These are phyloP conservation scores for Stenodera caucasica DNA, from an alignment of 2,888 invertebrate species.

Conservation along the genomic window DNA sequence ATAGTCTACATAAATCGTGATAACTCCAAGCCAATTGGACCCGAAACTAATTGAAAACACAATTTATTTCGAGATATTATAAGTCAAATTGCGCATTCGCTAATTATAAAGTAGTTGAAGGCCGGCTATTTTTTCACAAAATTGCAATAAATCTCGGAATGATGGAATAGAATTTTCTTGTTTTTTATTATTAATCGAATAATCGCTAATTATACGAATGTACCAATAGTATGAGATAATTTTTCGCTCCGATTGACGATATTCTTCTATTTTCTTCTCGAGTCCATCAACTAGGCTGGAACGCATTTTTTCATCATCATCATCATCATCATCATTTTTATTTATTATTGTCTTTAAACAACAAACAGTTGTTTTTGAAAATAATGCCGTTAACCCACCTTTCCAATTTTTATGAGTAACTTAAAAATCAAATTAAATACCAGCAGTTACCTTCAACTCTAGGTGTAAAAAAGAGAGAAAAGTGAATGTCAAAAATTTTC, in stretches of 20 bases:
- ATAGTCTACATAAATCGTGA: no score
- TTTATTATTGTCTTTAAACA: no score
- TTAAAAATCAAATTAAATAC: no score
- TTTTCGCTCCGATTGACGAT: slow-evolving; percentile 2
- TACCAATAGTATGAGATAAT: neutral
- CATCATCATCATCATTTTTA: no score
- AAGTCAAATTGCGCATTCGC: neutral
- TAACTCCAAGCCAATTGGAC: no score
- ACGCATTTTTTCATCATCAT: neutral
- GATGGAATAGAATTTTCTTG: neutral
- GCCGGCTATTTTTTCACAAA: neutral
- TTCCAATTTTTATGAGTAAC: no score
- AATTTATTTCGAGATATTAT: neutral
- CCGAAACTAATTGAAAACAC: no score
- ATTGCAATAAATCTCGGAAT: neutral
- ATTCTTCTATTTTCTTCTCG: neutral
- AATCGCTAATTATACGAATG: neutral
- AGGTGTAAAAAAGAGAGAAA: no score
- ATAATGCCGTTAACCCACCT: no score
- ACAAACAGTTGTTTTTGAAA: no score
- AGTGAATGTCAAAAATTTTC: no score
- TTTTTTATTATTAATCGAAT: neutral
- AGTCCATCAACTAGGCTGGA: neutral
- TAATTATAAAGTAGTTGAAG: neutral
- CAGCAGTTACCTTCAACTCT: no score